Evolutionary conservation across 2,797 vertebrate genomes (phyloP), one percentile per base, ranked within the genome.

Genomic region (Bryconaethiops microstoma): DNA sequence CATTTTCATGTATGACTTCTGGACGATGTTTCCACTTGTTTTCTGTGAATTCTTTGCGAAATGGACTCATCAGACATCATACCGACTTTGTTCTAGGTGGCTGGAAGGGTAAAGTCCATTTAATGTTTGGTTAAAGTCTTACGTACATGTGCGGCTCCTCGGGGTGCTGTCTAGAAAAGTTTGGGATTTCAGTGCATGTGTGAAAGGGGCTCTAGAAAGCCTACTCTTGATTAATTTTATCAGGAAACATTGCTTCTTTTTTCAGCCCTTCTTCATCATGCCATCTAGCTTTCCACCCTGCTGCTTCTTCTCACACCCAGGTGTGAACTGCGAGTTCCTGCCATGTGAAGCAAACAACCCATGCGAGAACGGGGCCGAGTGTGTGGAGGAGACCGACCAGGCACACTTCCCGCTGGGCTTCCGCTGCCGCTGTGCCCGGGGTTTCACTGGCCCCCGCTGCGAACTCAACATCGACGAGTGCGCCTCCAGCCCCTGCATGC

Each of bases 391-490:
- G 89, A 86, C 84, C 74, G 91, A 95, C 91, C 87, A 91, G 80
- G 86, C 92, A 48, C 71, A 75, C 85, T 95, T 94, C 88, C 92
- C 94, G 86, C 89, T 91, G 83, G 94, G 94, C 81, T 96, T 95
- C 88, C 92, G 92, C 79, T 95, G 95, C 86, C 92, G 86, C 76
- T 95, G 95, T 86, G 85, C 60, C 69, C 90, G 86, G 68, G 95
- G 93, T 77, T 96, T 95, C 89, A 72, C 90, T 10, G 94, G 92
- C n/a, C 92, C 93, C 39, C 90, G 89, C 86, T 96, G 95, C 87
- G 96, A 97, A 91, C 91, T 95, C 92, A 95, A 92, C 86, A 90
- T 95, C 89, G 92, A 95, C 55, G 95, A 96, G 89, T 96, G 94
- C 90, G 90, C 87, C 79, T 95, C 94, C 79, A 93, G 83, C 89